Evolutionary conservation across 2,888 invertebrate genomes (phyloP).

Genomic region (Chaetogeoica ovagalla): DNA sequence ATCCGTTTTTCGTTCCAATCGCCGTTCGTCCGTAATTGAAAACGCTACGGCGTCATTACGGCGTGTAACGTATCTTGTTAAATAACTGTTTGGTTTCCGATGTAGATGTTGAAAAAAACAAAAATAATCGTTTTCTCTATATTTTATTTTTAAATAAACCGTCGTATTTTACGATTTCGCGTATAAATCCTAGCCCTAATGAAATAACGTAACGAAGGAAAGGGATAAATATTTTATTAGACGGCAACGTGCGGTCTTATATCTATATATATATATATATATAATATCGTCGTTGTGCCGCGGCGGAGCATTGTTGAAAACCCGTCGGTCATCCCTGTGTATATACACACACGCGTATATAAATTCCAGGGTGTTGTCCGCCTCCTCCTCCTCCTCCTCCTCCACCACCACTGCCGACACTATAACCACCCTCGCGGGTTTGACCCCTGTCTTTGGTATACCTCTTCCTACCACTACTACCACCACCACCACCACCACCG

Average conservation of each 20-base stretch:
- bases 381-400: neutral
- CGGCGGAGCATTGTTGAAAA: conserved; percentile 39
- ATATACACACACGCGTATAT: neutral
- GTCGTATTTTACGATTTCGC: too few relatives aligned
- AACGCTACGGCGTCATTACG: too few relatives aligned
- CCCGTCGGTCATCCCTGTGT: conserved; percentile 45
- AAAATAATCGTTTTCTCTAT: too few relatives aligned
- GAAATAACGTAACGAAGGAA: neutral
- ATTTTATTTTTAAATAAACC: too few relatives aligned
- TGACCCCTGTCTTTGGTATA: conserved; percentile 45
- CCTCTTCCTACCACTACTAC: neutral
- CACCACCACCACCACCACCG: too few relatives aligned
- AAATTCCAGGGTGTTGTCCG: conserved; percentile 45
- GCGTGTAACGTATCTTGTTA: too few relatives aligned
- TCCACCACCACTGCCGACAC: conserved; percentile 10
- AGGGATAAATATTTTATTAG: neutral
- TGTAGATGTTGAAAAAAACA: too few relatives aligned
- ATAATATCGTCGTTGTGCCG: neutral
- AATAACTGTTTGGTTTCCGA: too few relatives aligned
- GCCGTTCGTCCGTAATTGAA: too few relatives aligned
- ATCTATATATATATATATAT: too few relatives aligned
- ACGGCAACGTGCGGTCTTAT: conserved; percentile 1
- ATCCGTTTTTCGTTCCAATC: too few relatives aligned
- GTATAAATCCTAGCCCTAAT: too few relatives aligned
- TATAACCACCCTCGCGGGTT: conserved; percentile 37